phyloP scores from a whole-genome alignment of 2,113 vertebrate species.

The Dicaeum eximium region DNA sequence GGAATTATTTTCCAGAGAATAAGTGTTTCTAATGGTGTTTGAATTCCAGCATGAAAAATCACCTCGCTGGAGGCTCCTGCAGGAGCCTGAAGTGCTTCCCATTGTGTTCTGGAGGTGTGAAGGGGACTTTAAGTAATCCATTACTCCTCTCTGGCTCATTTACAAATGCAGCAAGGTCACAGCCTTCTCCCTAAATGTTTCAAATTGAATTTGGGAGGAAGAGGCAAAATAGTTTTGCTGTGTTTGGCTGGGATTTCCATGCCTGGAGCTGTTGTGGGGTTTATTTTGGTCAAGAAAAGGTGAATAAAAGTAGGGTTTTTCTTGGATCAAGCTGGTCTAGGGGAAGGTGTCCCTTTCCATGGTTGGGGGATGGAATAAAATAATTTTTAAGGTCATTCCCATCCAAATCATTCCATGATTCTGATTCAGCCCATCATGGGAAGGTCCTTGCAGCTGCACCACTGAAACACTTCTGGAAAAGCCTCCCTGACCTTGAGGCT shows the following conservation, averaged over 20 bases:
- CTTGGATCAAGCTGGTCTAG: background rate
- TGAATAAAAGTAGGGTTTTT: background rate
- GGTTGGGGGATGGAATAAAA: background rate
- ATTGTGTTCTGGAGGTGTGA: background rate
- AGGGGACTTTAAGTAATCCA: background rate
- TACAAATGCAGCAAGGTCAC: conserved; percentile 2
- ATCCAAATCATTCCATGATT: background rate
- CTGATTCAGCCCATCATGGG: accelerated
- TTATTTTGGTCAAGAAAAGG: background rate
- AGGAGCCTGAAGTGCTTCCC: background rate
- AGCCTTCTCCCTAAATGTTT: background rate
- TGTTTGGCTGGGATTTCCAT: background rate
- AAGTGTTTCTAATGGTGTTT: conserved; percentile 11
- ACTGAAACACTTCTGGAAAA: background rate
- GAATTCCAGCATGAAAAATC: conserved; percentile 27
- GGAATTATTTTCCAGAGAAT: background rate
- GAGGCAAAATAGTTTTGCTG: background rate
- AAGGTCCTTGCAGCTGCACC: background rate
- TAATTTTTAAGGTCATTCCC: background rate
- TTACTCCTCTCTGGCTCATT: background rate
- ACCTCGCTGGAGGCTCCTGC: conserved; percentile 13
- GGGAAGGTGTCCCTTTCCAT: background rate
- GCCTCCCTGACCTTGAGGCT: background rate
- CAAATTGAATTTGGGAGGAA: background rate
- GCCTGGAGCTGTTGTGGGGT: background rate